Evolutionary conservation across 2,888 invertebrate genomes (phyloP).

Genomic region (Cyclophora albipunctata): DNA sequence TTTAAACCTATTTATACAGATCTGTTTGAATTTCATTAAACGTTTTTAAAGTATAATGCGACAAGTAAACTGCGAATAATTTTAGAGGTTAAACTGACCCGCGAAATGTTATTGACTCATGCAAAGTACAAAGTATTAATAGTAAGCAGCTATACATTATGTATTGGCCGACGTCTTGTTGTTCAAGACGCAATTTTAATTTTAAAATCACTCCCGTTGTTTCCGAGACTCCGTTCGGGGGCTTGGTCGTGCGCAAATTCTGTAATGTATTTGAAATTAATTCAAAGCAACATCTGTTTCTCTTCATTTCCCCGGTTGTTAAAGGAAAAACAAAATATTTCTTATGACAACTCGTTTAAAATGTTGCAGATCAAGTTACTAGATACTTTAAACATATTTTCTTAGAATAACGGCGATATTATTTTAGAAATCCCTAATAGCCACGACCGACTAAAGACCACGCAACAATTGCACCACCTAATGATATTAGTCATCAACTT

Average conservation of each 20-base stretch:
- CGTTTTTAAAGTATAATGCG: not conserved
- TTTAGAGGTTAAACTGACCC: constrained; percentile 9
- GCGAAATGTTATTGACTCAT: constrained; percentile 37
- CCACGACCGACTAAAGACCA: no score
- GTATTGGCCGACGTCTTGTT: constrained; percentile 27
- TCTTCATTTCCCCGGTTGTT: constrained; percentile 11
- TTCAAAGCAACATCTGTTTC: constrained; percentile 14
- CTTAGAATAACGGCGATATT: not conserved
- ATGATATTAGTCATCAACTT: no score
- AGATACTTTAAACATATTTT: not conserved
- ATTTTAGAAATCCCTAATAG: not conserved
- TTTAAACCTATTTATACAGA: not conserved
- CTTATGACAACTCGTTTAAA: constrained; percentile 8
- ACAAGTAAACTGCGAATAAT: not conserved
- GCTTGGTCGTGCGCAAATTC: constrained; percentile 30
- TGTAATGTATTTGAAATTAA: constrained; percentile 26
- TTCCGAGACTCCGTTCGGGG: constrained; percentile 32
- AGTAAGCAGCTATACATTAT: constrained; percentile 37
- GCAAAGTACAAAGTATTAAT: constrained; percentile 30
- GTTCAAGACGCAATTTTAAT: constrained; percentile 35
- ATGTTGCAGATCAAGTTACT: constrained; percentile 1
- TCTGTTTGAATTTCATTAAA: not conserved
- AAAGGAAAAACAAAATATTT: constrained; percentile 7
- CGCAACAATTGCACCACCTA: no score
- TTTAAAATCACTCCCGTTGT: constrained; percentile 42